Evolutionary conservation across 2,113 vertebrate genomes (phyloP).

Genomic region (Takifugu bimaculatus): DNA sequence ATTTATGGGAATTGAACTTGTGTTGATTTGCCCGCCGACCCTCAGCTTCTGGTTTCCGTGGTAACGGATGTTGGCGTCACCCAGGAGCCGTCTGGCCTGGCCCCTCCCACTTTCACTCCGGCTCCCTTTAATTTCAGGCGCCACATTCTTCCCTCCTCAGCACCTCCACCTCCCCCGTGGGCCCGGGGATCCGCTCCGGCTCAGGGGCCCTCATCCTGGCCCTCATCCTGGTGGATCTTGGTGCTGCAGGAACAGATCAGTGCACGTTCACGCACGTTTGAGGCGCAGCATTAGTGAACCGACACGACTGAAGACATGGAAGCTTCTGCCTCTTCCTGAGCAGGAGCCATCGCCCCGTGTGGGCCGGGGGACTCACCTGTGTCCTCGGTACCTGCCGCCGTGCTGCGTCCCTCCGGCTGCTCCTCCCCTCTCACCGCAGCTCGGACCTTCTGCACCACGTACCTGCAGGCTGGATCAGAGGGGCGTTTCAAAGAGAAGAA

Average conservation of each 20-base stretch:
- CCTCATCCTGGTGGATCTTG: not conserved
- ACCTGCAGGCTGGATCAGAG: slow-evolving; percentile 37
- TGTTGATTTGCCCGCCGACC: no score
- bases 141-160: not conserved
- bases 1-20: not conserved
- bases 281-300: no score
- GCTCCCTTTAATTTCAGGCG: slow-evolving; percentile 32
- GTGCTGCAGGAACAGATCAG: not conserved
- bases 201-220: not conserved
- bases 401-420: slow-evolving; percentile 19
- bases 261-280: not conserved
- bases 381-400: slow-evolving; percentile 8
- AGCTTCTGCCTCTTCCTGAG: no score
- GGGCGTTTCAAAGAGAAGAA: not conserved
- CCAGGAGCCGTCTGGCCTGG: no score
- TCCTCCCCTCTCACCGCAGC: slow-evolving; percentile 16
- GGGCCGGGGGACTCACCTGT: slow-evolving; percentile 17
- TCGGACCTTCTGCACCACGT: slow-evolving; percentile 38
- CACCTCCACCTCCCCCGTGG: fast-evolving
- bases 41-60: no score
- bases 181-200: not conserved
- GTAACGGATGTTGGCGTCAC: no score
- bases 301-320: no score
- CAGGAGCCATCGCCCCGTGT: not conserved
- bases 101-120: not conserved